These are phyloP conservation scores for Nyctibius bracteatus DNA, from an alignment of 2,113 vertebrate species.

Conservation along the genomic window DNA sequence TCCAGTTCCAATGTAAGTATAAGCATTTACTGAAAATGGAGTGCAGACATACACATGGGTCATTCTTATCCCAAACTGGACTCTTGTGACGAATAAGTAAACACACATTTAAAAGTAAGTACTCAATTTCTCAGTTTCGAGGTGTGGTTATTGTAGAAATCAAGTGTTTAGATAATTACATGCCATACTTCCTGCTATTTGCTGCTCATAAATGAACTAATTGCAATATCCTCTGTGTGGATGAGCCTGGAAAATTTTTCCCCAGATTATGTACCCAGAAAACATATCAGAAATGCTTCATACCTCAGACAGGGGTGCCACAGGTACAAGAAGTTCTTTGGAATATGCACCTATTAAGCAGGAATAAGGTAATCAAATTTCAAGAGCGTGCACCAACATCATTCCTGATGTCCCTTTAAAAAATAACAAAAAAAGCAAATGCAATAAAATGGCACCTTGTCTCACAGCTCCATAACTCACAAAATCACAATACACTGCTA, in stretches of 20 bases:
- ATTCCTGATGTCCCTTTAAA: neutral
- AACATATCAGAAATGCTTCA: neutral
- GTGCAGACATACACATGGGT: neutral
- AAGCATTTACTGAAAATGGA: neutral
- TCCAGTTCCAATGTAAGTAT: neutral
- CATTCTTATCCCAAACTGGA: neutral
- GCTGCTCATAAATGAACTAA: neutral
- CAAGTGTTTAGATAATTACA: neutral
- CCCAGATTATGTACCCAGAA: neutral
- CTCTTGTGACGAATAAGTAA: neutral
- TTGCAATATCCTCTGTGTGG: neutral
- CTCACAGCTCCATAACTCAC: neutral
- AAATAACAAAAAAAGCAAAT: neutral
- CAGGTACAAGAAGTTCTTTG: neutral
- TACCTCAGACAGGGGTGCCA: neutral
- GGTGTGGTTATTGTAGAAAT: neutral
- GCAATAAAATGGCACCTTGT: neutral
- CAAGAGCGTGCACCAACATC: neutral
- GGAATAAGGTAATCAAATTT: neutral
- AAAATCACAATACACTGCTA: neutral
- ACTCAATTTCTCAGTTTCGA: neutral
- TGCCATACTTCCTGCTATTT: neutral
- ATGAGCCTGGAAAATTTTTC: neutral
- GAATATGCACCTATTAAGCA: neutral
- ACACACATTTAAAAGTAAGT: neutral